phyloP scores from a whole-genome alignment of 23 tunicate species.

The Halocynthia roretzi region DNA sequence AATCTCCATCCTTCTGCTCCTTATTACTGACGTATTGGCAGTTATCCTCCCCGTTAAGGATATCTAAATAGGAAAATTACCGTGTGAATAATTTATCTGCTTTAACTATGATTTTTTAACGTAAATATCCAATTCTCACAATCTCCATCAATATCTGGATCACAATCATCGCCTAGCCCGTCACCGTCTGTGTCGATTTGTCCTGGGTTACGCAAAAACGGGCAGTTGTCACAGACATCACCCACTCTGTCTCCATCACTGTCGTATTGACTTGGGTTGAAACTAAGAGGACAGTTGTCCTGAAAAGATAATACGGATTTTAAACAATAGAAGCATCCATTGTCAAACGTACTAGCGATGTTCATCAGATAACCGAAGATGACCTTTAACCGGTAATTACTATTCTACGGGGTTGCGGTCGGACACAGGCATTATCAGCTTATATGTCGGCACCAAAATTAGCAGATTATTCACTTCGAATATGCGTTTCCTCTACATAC shows the following conservation, averaged over 20 bases:
- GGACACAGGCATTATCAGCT: no score
- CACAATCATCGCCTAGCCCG: conserved; percentile 22
- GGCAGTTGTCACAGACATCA: conserved; percentile 41
- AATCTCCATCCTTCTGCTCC: conserved; percentile 63
- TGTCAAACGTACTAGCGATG: background rate
- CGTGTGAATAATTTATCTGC: background rate
- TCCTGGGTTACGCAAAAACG: conserved; percentile 22
- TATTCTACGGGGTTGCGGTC: no score
- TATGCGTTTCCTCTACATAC: no score
- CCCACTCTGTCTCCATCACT: conserved; percentile 44
- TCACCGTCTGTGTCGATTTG: conserved; percentile 35
- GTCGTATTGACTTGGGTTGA: conserved; percentile 69
- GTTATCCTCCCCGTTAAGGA: conserved; percentile 51
- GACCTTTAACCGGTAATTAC: no score
- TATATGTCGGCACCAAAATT: no score
- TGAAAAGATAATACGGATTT: background rate
- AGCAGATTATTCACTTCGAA: no score
- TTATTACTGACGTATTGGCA: conserved; percentile 59
- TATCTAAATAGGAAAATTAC: background rate
- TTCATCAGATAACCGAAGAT: no score
- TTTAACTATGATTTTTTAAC: no score
- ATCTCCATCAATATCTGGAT: conserved; percentile 28
- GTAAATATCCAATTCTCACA: conserved; percentile 1
- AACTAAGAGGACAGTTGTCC: conserved; percentile 73
- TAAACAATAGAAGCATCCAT: background rate